Evolutionary conservation across 1,140 invertebrate genomes (phyloP), one percentile per base, ranked within the genome.

Genomic region (Cyphomyrmex costatus): DNA sequence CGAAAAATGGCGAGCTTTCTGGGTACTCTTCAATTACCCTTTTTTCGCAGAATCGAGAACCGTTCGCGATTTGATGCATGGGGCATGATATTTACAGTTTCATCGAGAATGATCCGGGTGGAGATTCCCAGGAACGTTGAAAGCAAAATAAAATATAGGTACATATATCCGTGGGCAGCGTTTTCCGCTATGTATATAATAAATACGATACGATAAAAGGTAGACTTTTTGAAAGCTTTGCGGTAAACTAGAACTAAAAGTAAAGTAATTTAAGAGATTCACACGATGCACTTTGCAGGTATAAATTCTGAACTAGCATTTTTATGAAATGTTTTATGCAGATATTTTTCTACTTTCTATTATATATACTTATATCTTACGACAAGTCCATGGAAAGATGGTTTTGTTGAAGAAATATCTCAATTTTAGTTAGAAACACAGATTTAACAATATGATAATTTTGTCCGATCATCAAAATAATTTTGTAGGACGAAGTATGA

Each of bases 71-170:
- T 83, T 74, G 53, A 73, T 60, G 24, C 53, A 36, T 60, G 53
- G 36, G 14, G 36, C 68, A 49, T 24, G 79, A 73, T 58, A 83
- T 83, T 83, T 74, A 74, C 53, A 74, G 79, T 73, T 83, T 33
- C 14, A 7, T 12, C 19, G 53, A 24, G 12, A 36, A 83, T 60
- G 36, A 80, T 80, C 77, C 63, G 30, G 14, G 19, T 42, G 46
- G 46, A 36, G 49, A 53, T 68, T 51, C 36, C 21, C n/a, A 27
- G 63, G 16, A 46, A 16, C 56, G 19, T 77, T n/a, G 36, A 12
- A 33, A n/a, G n/a, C 61, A 6, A 24, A 51, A 61, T 68, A 21
- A 80, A 80, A 36, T 56, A 80, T 36, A 36, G 24, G 33, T 63
- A 27, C 49, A 53, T 10, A 27, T 7, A 27, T 61, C 8, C 27